Conservation (phyloP, 2,888 invertebrate species). For the Pterostichus madidus region DNA sequence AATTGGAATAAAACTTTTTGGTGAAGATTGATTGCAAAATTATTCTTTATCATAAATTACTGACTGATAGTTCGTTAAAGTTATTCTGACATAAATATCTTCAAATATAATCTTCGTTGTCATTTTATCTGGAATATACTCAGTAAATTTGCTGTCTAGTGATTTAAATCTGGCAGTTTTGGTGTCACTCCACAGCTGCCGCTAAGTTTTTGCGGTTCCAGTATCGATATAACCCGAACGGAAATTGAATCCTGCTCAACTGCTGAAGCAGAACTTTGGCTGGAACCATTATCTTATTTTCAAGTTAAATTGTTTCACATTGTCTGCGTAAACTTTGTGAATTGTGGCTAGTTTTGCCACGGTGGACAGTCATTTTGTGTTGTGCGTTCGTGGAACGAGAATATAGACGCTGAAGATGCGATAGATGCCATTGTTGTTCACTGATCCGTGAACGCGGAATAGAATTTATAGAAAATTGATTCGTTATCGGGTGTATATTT, state of each 20-base stretch:
- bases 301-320: slow-evolving; percentile 64
- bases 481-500: too few species aligned
- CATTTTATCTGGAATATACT: too few species aligned
- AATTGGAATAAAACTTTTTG: too few species aligned
- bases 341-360: slow-evolving; percentile 8
- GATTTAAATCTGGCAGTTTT: background rate
- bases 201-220: background rate
- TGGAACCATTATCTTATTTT: slow-evolving; percentile 56
- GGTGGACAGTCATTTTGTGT: slow-evolving; percentile 14
- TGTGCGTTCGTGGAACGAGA: background rate
- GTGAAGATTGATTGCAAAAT: too few species aligned
- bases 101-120: too few species aligned
- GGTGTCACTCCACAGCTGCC: background rate
- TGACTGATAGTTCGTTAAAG: too few species aligned
- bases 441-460: background rate
- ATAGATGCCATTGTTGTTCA: background rate
- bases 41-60: too few species aligned
- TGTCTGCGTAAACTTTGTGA: slow-evolving; percentile 26
- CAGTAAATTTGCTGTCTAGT: background rate
- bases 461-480: too few species aligned
- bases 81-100: too few species aligned
- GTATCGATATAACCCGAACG: slow-evolving; percentile 45
- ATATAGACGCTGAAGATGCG: background rate
- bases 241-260: slow-evolving; percentile 59
- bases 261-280: slow-evolving; percentile 52